Evolutionary conservation across 2,797 vertebrate species (phyloP), one percentile per base, ranked within the genome.

Genomic region (Phylloscopus collybita): DNA sequence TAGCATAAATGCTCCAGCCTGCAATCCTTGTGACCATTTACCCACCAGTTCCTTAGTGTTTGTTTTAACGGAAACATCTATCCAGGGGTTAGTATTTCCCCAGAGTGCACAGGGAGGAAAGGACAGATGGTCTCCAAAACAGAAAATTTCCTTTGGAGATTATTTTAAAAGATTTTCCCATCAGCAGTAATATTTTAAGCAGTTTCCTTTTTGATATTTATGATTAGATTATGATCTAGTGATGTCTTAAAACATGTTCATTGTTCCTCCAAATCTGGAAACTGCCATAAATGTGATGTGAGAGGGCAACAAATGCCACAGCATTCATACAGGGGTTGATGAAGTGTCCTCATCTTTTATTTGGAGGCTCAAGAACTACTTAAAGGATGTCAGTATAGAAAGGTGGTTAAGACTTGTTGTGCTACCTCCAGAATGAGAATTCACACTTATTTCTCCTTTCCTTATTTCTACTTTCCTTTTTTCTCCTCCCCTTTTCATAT

Each of bases 91-190:
- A 92, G 44, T 59, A 86, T 94, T 81, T 96, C 93, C 94, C 93
- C 66, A 38, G 92, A 94, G 95, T 66, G 49, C 26, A 42, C 9
- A 79, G 51, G 29, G n/a, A 95, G 70, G 66, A 94, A 95, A 93
- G 62, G 78, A 89, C 88, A 94, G 76, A 94, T 60, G 47, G 61
- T 61, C 30, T 88, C 76, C 49, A 88, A 95, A 94, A 88, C 42
- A 92, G 80, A 93, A 95, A 90, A 94, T 86, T 96, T 96, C 92
- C 91, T 94, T 91, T 91, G 62, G 85, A 91, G n/a, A 56, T 94
- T 60, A 72, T 84, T 92, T 94, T 0, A 86, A 90, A 86, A 90
- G 54, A 84, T 36, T 92, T 97, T 96, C 88, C 94, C 95, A 95
- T 73, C 73, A 86, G 73, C 51, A 27, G 54, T 56, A 86, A 70